Evolutionary conservation across 2,113 vertebrate species (phyloP).

Genomic region (Canis aureus): DNA sequence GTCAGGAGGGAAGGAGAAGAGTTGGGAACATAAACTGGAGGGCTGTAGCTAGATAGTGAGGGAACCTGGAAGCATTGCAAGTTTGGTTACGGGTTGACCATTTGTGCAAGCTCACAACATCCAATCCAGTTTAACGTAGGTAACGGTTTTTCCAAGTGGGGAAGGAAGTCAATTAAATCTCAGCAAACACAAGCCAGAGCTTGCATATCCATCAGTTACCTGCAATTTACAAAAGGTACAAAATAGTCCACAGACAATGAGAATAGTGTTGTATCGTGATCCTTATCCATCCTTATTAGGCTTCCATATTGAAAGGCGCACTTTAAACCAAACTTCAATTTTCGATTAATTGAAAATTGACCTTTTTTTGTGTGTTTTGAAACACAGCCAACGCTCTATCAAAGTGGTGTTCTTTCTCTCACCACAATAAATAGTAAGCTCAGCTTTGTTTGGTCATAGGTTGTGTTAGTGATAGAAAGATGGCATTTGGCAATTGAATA

Average conservation of each 20-base stretch:
- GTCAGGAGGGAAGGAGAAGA: background rate
- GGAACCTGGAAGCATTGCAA: background rate
- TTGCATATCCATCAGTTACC: background rate
- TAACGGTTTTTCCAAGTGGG: slow-evolving; percentile 14
- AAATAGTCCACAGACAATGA: background rate
- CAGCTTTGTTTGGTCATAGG: background rate
- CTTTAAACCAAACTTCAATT: background rate
- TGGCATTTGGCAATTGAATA: background rate
- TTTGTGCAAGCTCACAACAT: background rate
- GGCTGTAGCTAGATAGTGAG: background rate
- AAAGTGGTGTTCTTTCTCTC: background rate
- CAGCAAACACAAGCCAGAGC: background rate
- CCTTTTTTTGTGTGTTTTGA: background rate
- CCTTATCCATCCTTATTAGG: background rate
- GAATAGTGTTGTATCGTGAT: background rate
- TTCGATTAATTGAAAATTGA: background rate
- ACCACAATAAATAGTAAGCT: background rate
- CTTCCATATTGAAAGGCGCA: background rate
- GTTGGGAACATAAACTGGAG: background rate
- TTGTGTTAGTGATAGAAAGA: background rate
- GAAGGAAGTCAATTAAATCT: slow-evolving; percentile 32
- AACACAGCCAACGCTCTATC: background rate
- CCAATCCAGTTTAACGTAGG: background rate
- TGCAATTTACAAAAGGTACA: background rate
- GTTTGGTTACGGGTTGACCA: background rate